Conservation (phyloP, 2,113 vertebrate species). For the Anhinga anhinga region DNA sequence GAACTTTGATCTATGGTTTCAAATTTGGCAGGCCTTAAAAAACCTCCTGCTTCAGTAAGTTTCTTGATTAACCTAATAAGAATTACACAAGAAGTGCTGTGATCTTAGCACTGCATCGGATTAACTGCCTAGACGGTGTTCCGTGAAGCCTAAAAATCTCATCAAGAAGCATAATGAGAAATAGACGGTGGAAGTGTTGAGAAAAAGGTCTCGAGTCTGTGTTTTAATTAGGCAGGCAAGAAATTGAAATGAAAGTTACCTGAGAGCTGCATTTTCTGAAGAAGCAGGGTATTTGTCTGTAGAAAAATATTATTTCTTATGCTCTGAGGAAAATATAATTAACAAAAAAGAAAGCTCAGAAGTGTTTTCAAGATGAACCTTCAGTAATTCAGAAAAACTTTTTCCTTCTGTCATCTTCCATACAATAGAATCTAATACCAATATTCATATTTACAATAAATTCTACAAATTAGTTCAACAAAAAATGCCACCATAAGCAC, state of each 20-base stretch:
- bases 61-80: conserved; percentile 69
- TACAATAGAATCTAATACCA: not conserved
- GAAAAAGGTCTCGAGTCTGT: conserved; percentile 9
- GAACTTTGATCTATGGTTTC: conserved; percentile 72
- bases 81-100: conserved; percentile 50
- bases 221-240: conserved; percentile 46
- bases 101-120: conserved; percentile 58
- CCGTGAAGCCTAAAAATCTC: conserved; percentile 51
- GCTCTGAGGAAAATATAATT: not conserved
- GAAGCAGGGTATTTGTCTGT: not conserved
- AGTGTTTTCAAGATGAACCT: not conserved
- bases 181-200: conserved; percentile 1
- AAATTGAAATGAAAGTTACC: conserved; percentile 32
- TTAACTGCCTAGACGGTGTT: conserved; percentile 38
- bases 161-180: conserved; percentile 57
- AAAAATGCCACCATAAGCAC: not conserved
- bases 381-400: not conserved
- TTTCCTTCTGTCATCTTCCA: not conserved
- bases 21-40: conserved; percentile 58
- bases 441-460: not conserved
- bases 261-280: not conserved
- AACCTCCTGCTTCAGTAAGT: conserved; percentile 69
- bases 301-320: not conserved
- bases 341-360: not conserved
- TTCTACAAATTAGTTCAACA: not conserved